These are phyloP conservation scores for Metellina segmentata DNA, from an alignment of 2,888 invertebrate species.

Conservation along the genomic window DNA sequence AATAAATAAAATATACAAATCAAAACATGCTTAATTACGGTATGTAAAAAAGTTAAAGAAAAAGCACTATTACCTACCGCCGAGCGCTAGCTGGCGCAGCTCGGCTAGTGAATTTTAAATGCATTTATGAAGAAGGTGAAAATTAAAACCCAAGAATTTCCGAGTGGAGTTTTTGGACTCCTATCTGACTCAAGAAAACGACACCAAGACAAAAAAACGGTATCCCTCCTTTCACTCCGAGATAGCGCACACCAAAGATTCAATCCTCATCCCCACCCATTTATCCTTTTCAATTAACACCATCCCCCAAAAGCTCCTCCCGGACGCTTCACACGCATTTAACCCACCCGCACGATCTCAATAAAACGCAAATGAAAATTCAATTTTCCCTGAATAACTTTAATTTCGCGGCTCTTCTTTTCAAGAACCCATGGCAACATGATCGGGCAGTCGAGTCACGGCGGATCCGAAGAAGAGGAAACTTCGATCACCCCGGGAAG, in stretches of 20 bases:
- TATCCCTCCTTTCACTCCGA: too few relatives aligned
- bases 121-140: too few relatives aligned
- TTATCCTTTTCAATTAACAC: background rate
- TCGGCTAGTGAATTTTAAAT: too few relatives aligned
- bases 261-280: background rate
- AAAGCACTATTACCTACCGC: too few relatives aligned
- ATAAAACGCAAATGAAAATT: background rate
- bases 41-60: too few relatives aligned
- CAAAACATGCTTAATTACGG: too few relatives aligned
- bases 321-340: background rate
- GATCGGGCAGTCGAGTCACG: slow-evolving; percentile 56
- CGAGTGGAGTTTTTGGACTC: too few relatives aligned
- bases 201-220: too few relatives aligned
- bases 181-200: too few relatives aligned
- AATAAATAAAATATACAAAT: too few relatives aligned
- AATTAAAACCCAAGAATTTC: too few relatives aligned
- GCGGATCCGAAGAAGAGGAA: slow-evolving; percentile 31
- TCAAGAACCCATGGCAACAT: background rate
- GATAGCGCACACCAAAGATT: background rate
- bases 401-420: background rate
- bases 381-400: background rate
- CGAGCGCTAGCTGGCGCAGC: too few relatives aligned
- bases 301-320: background rate
- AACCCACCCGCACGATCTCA: background rate
- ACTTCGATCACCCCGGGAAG: slow-evolving; percentile 52